phyloP scores from a whole-genome alignment of 2,888 invertebrate genomes.

The Cheilosia impressa region DNA sequence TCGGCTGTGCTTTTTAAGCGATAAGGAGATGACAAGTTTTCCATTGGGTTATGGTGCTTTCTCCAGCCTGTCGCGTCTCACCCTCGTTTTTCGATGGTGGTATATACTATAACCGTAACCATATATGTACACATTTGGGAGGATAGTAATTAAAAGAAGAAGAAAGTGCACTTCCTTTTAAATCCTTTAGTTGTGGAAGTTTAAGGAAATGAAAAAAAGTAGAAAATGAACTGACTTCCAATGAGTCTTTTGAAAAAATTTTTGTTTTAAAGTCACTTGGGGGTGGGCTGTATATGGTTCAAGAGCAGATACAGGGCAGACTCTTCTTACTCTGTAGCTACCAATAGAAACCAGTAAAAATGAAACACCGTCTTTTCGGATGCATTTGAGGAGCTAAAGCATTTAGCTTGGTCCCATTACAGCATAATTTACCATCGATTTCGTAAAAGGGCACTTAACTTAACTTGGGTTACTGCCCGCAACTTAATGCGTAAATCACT shows the following conservation, averaged over 20 bases:
- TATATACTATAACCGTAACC: not conserved
- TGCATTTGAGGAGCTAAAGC: too few species aligned
- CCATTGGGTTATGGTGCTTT: conserved; percentile 18
- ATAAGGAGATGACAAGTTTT: conserved; percentile 73
- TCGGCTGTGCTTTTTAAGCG: conserved; percentile 38
- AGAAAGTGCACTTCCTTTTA: not conserved
- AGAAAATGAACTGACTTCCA: not conserved
- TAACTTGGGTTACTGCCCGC: not conserved
- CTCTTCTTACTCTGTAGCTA: too few species aligned
- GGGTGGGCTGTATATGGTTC: too few species aligned
- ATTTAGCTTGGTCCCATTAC: conserved; percentile 1
- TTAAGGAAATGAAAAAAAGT: not conserved
- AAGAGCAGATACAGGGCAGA: too few species aligned
- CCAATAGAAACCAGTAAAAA: too few species aligned
- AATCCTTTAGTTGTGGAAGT: not conserved
- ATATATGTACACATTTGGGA: conserved; percentile 19
- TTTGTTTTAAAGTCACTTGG: too few species aligned
- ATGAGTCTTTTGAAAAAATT: too few species aligned
- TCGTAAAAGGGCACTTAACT: conserved; percentile 20
- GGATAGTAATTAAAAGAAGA: conserved; percentile 16
- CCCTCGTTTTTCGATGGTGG: too few species aligned
- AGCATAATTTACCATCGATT: conserved; percentile 21
- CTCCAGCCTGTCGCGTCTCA: not conserved
- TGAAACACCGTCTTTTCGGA: too few species aligned
- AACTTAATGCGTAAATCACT: conserved; percentile 58